Conservation (phyloP, 2,113 vertebrate species). For the Narcine bancroftii region DNA sequence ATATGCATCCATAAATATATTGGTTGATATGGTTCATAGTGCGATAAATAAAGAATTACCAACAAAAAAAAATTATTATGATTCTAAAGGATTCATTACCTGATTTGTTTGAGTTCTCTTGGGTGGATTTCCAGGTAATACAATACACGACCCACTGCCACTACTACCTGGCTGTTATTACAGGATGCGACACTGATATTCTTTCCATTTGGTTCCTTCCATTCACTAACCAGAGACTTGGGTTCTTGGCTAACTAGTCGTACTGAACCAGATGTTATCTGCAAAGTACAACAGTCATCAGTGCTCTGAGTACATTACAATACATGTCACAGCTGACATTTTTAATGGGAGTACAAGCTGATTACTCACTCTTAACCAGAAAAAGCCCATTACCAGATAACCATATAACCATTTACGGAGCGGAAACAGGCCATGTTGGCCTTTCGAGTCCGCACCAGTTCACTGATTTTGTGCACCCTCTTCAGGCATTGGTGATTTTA, state of each 20-base stretch:
- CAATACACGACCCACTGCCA: slow-evolving; percentile 84
- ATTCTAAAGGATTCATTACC: slow-evolving; percentile 52
- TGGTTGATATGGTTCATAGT: no score
- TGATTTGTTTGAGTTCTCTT: slow-evolving; percentile 89
- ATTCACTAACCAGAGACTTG: slow-evolving; percentile 86
- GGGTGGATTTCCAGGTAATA: slow-evolving; percentile 92
- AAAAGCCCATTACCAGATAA: not conserved
- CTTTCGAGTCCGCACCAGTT: no score
- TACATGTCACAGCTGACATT: not conserved
- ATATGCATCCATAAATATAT: no score
- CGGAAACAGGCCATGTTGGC: no score
- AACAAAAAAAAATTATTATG: not conserved
- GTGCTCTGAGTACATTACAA: not conserved
- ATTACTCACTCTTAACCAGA: not conserved
- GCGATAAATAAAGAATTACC: no score
- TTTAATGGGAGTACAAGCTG: not conserved
- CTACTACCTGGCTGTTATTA: slow-evolving; percentile 89
- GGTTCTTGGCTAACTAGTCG: slow-evolving; percentile 87
- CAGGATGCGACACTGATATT: slow-evolving; percentile 97
- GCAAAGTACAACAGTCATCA: slow-evolving; percentile 13
- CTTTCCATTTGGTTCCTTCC: slow-evolving; percentile 91
- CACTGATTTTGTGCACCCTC: no score
- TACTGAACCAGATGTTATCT: slow-evolving; percentile 94
- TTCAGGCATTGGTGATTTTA: no score
- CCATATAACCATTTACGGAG: no score